phyloP scores from a whole-genome alignment of 2,113 vertebrate species.

The Periophthalmodon schlosseri region DNA sequence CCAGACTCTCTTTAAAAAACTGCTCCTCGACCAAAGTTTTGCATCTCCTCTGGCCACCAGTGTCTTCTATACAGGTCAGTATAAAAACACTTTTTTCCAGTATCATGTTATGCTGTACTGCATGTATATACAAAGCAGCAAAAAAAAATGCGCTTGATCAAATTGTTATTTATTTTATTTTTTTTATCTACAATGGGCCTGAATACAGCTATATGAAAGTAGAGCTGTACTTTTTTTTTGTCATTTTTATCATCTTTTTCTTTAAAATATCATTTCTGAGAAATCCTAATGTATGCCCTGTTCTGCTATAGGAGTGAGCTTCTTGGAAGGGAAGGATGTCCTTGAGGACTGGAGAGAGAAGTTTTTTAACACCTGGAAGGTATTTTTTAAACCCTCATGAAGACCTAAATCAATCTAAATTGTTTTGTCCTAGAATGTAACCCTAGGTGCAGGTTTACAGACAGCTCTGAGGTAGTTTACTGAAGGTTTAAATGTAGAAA shows the following conservation, averaged over 20 bases:
- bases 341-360: conserved; percentile 89
- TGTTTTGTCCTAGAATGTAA: not conserved
- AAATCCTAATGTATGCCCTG: not conserved
- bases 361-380: conserved; percentile 94
- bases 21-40: conserved; percentile 85
- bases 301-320: conserved; percentile 82
- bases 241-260: not conserved
- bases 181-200: no score
- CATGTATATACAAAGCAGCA: conserved; percentile 37
- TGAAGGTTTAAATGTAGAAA: not conserved
- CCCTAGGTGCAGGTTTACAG: not conserved
- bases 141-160: no score
- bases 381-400: conserved; percentile 41
- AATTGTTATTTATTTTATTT: no score
- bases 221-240: not conserved
- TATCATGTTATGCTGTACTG: not conserved
- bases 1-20: conserved; percentile 79
- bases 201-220: not conserved
- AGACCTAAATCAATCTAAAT: not conserved
- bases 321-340: conserved; percentile 87
- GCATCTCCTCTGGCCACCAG: conserved; percentile 83
- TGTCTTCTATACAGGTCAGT: conserved; percentile 83
- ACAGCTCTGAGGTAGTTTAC: not conserved
- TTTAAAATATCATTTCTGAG: not conserved
- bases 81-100: not conserved